Evolutionary conservation across 1,140 invertebrate genomes (phyloP).

Genomic region (Bicyclus anynana): DNA sequence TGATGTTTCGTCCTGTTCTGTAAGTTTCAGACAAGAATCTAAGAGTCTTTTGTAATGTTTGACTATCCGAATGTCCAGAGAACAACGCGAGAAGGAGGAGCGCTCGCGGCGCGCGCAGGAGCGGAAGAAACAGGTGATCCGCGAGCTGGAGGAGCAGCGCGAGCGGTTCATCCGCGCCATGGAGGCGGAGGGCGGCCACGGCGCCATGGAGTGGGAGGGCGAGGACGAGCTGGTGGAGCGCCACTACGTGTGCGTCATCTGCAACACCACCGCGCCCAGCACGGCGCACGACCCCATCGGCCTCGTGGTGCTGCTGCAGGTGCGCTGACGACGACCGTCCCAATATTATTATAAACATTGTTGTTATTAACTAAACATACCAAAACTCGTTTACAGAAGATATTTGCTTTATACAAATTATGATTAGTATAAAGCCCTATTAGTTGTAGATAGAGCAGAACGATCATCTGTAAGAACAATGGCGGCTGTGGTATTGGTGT

Average conservation of each 20-base stretch:
- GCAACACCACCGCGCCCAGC: conserved; percentile 92
- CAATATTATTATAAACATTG: neutral
- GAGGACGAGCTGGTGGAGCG: conserved; percentile 82
- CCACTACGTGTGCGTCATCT: conserved; percentile 97
- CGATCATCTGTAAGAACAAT: too few relatives aligned
- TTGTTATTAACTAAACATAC: neutral
- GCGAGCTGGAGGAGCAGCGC: conserved; percentile 93
- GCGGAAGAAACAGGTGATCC: conserved; percentile 94
- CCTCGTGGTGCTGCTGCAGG: conserved; percentile 91
- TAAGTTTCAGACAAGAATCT: too few relatives aligned
- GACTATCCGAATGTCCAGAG: conserved; percentile 47
- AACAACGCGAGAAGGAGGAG: conserved; percentile 87
- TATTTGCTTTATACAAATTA: too few relatives aligned
- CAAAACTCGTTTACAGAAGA: too few relatives aligned
- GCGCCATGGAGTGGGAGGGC: conserved; percentile 84
- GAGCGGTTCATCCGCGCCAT: conserved; percentile 93
- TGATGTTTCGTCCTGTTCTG: too few relatives aligned
- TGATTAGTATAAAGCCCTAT: too few relatives aligned
- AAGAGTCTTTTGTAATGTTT: too few relatives aligned
- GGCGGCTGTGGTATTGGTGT: too few relatives aligned
- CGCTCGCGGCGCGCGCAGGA: conserved; percentile 90
- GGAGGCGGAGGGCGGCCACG: conserved; percentile 77
- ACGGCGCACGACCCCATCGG: conserved; percentile 93
- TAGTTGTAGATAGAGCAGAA: too few relatives aligned
- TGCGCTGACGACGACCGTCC: conserved; percentile 31